phyloP scores from a whole-genome alignment of 2,888 invertebrate species.

The Leucania comma region DNA sequence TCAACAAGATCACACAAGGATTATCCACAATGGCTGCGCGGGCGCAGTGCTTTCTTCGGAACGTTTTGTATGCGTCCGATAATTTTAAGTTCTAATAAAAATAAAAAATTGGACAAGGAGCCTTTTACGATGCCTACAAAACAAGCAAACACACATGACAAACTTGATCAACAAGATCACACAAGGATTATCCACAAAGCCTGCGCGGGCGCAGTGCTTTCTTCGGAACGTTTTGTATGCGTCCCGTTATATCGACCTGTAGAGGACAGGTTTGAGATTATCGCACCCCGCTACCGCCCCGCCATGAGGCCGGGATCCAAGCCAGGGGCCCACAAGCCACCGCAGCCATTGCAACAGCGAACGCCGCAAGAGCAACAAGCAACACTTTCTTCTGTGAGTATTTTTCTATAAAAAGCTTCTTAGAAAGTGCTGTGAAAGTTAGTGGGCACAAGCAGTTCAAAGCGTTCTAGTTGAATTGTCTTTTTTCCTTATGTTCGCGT shows the following conservation, averaged over 20 bases:
- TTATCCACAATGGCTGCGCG: constrained; percentile 41
- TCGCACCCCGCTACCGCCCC: constrained; percentile 73
- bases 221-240: constrained; percentile 79
- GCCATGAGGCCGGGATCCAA: constrained; percentile 57
- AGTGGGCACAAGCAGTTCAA: constrained; percentile 33
- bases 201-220: constrained; percentile 68
- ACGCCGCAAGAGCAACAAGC: constrained; percentile 74
- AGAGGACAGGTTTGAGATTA: constrained; percentile 79
- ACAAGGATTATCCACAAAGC: constrained; percentile 46
- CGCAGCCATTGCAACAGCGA: constrained; percentile 73
- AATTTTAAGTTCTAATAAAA: too few species aligned
- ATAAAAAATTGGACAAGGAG: too few species aligned
- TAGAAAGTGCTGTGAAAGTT: constrained; percentile 78
- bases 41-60: constrained; percentile 70
- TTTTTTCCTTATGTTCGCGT: constrained; percentile 14
- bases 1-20: constrained; percentile 51
- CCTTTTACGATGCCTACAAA: background rate
- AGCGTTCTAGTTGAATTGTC: constrained; percentile 22
- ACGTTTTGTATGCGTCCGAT: constrained; percentile 83
- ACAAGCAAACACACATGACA: constrained; percentile 14
- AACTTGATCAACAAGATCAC: constrained; percentile 41
- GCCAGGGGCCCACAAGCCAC: constrained; percentile 44
- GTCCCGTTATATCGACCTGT: constrained; percentile 86
- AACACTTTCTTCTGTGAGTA: constrained; percentile 80
- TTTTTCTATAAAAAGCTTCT: constrained; percentile 66